Evolutionary conservation across 2,113 vertebrate genomes (phyloP).

Genomic region (Phodopus roborovskii): DNA sequence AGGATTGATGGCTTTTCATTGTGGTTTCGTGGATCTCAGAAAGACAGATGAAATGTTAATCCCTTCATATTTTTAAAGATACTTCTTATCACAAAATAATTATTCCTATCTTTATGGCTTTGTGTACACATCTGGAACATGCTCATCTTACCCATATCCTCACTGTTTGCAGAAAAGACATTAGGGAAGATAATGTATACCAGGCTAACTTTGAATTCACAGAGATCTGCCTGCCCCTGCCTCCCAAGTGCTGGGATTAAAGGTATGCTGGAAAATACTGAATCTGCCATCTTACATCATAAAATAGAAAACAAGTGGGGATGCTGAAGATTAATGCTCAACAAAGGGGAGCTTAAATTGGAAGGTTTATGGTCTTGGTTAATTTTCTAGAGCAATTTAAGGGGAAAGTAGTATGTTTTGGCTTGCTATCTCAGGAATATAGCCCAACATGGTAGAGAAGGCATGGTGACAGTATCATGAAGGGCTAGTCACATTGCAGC

Average conservation of each 20-base stretch:
- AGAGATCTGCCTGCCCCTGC: background rate
- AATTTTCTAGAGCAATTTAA: background rate
- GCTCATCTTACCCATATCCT: fast-evolving
- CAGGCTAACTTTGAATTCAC: background rate
- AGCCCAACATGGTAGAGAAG: too few species aligned
- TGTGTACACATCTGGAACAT: background rate
- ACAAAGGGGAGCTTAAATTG: background rate
- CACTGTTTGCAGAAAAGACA: background rate
- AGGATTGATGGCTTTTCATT: background rate
- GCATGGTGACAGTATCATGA: background rate
- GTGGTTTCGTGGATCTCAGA: background rate
- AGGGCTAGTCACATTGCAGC: background rate
- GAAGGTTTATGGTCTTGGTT: background rate
- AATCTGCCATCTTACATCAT: fast-evolving
- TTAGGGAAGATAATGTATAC: background rate
- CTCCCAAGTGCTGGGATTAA: background rate
- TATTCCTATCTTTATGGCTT: background rate
- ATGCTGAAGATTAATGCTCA: background rate
- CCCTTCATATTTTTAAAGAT: background rate
- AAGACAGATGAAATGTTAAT: background rate
- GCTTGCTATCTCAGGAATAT: background rate
- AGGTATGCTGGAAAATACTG: too few species aligned
- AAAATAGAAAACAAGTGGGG: background rate
- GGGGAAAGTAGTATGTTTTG: background rate
- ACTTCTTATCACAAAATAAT: too few species aligned